Percentiles rank a stretch among this genome's conserved stretches.
Evolutionary conservation across 1,140 invertebrate species (phyloP).

Genomic region (Anastrepha obliqua): DNA sequence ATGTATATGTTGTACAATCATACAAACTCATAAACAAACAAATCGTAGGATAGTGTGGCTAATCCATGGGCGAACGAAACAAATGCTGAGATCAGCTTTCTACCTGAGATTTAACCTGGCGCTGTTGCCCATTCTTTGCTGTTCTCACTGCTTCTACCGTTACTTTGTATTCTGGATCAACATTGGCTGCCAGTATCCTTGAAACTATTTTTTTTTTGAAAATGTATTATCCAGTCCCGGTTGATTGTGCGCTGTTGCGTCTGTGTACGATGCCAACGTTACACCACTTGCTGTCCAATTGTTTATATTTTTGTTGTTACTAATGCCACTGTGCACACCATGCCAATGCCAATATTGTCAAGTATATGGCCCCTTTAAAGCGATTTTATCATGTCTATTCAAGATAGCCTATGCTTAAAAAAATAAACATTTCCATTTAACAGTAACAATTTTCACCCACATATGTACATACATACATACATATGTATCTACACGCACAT

Average conservation of each 20-base stretch:
- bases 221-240: conserved; percentile 29
- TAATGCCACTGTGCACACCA: not conserved
- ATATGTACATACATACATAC: no score
- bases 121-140: not conserved
- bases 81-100: not conserved
- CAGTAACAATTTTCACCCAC: not conserved
- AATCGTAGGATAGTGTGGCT: not conserved
- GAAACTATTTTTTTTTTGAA: conserved; percentile 39
- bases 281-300: not conserved
- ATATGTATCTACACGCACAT: no score
- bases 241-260: not conserved
- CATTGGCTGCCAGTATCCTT: conserved; percentile 39
- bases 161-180: not conserved
- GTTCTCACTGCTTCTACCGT: not conserved
- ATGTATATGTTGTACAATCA: not conserved
- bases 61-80: not conserved
- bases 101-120: not conserved
- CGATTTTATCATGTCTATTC: not conserved
- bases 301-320: conserved; percentile 4
- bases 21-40: not conserved
- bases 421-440: not conserved
- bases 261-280: not conserved
- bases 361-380: not conserved
- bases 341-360: not conserved
- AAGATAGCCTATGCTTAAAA: not conserved